These are phyloP conservation scores for Hemicordylus capensis DNA, from an alignment of 2,113 vertebrate species.

Conservation along the genomic window DNA sequence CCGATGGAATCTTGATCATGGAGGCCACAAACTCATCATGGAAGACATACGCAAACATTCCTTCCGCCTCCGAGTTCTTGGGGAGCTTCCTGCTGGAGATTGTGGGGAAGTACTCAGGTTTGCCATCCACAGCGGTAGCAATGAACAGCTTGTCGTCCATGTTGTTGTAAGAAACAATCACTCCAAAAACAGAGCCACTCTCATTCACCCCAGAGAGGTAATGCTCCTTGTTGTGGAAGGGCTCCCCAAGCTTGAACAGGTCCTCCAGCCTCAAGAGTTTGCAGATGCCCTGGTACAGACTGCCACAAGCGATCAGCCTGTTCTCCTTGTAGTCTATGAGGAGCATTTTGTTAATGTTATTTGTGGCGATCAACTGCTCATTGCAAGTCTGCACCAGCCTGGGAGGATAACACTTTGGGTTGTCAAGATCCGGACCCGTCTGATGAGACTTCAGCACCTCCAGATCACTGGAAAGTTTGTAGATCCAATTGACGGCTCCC, in stretches of 20 bases:
- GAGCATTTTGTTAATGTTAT: conserved; percentile 99
- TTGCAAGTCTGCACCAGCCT: conserved; percentile 96
- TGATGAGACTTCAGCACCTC: conserved; percentile 91
- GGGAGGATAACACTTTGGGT: conserved; percentile 97
- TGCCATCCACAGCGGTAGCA: conserved; percentile 95
- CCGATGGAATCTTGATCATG: conserved; percentile 98
- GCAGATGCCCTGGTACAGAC: conserved; percentile 97
- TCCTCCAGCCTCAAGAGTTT: conserved; percentile 95
- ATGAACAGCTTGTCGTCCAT: conserved; percentile 95
- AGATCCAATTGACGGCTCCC: conserved; percentile 96
- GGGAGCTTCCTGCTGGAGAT: conserved; percentile 96
- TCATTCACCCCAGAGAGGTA: conserved; percentile 97
- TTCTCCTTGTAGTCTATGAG: conserved; percentile 98
- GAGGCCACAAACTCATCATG: conserved; percentile 98
- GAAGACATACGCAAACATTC: conserved; percentile 98
- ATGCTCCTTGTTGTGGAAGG: conserved; percentile 98
- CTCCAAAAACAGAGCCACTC: conserved; percentile 95
- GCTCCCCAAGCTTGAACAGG: conserved; percentile 97
- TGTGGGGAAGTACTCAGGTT: conserved; percentile 98
- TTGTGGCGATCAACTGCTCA: conserved; percentile 88
- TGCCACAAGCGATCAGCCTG: conserved; percentile 93
- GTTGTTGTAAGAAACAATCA: conserved; percentile 94
- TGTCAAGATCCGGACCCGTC: conserved; percentile 97
- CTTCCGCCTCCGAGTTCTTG: conserved; percentile 94
- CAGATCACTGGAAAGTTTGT: conserved; percentile 91